These are phyloP conservation scores for Antennarius striatus DNA, from an alignment of 2,113 vertebrate species.

Conservation along the genomic window DNA sequence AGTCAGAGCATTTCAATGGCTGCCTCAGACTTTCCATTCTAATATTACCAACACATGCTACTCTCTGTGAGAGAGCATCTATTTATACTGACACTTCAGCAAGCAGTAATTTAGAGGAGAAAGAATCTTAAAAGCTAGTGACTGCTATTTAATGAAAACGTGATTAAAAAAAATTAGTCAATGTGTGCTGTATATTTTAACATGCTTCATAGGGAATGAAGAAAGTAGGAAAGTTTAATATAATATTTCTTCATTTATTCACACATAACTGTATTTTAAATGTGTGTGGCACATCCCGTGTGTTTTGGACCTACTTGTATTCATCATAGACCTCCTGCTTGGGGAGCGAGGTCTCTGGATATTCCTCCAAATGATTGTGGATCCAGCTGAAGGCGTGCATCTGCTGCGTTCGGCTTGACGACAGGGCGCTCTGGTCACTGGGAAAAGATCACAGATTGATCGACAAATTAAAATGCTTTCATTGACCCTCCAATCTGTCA, in stretches of 20 bases:
- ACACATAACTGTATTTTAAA: not conserved
- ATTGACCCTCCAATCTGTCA: too few species aligned
- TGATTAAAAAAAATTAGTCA: too few species aligned
- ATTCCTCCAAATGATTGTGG: conserved; percentile 94
- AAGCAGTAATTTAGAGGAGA: conserved; percentile 43
- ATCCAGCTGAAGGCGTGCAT: conserved; percentile 98
- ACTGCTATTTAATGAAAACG: conserved; percentile 3
- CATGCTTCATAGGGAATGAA: too few species aligned
- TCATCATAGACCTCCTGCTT: conserved; percentile 99
- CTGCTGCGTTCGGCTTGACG: conserved; percentile 96
- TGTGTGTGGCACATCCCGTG: not conserved
- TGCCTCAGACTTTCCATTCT: conserved; percentile 80
- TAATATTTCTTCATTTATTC: too few species aligned
- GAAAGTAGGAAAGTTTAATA: too few species aligned
- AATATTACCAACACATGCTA: conserved; percentile 78
- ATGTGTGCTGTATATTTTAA: too few species aligned
- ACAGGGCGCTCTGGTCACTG: conserved; percentile 93
- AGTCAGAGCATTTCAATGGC: conserved; percentile 71
- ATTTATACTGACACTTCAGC: conserved; percentile 70
- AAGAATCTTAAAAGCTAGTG: conserved; percentile 40
- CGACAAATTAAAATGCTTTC: not conserved
- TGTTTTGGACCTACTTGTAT: conserved; percentile 88
- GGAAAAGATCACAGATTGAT: conserved; percentile 24
- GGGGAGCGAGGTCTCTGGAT: conserved; percentile 97
- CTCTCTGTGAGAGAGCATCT: conserved; percentile 66